These are phyloP conservation scores for Corydoras maculifer DNA, from an alignment of 2,113 vertebrate genomes.

Conservation along the genomic window DNA sequence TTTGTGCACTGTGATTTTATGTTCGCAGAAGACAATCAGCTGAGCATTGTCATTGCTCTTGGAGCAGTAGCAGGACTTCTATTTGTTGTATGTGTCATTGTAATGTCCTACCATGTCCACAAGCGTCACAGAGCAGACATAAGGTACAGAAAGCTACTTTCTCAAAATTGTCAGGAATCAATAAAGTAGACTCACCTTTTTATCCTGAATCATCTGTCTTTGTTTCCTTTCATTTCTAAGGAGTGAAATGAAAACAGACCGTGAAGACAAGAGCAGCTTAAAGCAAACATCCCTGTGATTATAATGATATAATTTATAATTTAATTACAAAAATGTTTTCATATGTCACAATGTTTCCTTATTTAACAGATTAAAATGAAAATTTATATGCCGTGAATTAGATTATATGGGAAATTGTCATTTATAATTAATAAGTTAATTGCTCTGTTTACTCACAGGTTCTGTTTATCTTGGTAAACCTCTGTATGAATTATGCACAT, in stretches of 20 bases:
- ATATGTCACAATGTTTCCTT: constrained; percentile 4
- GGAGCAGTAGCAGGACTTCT: constrained; percentile 43
- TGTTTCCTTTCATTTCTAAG: constrained; percentile 12
- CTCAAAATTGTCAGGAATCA: neutral
- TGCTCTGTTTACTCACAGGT: neutral
- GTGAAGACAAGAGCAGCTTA: neutral
- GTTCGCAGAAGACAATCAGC: constrained; percentile 7
- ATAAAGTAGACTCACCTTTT: neutral
- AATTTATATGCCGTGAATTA: neutral
- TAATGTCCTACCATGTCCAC: constrained; percentile 23
- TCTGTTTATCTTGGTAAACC: neutral
- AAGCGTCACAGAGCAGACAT: constrained; percentile 15
- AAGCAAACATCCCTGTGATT: constrained; percentile 24
- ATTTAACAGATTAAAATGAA: neutral
- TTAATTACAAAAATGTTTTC: neutral
- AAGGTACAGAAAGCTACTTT: constrained; percentile 18
- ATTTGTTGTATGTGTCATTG: constrained; percentile 37
- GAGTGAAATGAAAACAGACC: neutral
- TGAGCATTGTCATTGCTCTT: constrained; percentile 31
- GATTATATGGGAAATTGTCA: neutral
- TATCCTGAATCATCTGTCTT: neutral
- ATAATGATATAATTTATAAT: neutral
- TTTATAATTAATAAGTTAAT: neutral
- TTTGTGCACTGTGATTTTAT: neutral
- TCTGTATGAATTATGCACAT: neutral